Conservation (phyloP, 2,888 invertebrate species). For the Amphipoea oculea region DNA sequence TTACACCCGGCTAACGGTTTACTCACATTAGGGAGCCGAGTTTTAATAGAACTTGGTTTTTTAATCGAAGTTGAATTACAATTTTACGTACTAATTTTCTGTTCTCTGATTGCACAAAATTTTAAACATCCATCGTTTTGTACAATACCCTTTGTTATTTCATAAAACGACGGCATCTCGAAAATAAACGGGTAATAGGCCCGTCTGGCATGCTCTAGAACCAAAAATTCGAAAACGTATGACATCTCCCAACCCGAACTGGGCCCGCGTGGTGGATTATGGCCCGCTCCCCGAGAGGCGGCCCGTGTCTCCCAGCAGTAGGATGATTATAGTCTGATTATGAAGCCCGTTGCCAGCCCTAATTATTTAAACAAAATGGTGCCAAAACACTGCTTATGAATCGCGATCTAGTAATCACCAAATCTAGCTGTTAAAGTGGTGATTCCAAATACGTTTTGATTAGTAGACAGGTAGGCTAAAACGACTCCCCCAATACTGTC, state of each 20-base stretch:
- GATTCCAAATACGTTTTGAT: not conserved
- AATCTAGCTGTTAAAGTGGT: not conserved
- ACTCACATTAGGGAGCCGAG: not conserved
- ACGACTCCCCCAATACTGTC: not conserved
- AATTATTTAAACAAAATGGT: not conserved
- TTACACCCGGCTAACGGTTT: conserved; percentile 1
- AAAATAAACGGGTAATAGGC: not conserved
- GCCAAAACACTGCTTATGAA: not conserved
- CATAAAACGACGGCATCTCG: not conserved
- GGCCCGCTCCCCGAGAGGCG: too few species aligned
- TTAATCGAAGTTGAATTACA: not conserved
- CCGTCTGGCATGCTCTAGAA: too few species aligned
- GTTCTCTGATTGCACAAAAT: too few species aligned
- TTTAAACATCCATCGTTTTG: too few species aligned
- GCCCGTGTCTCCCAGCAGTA: too few species aligned
- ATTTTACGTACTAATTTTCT: not conserved
- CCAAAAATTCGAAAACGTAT: too few species aligned
- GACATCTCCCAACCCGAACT: too few species aligned
- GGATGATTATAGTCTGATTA: too few species aligned
- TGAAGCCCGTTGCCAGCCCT: not conserved
- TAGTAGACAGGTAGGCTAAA: not conserved
- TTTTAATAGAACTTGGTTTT: conserved; percentile 15
- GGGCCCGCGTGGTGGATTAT: too few species aligned
- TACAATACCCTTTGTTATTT: too few species aligned
- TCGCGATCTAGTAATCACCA: not conserved